phyloP scores from a whole-genome alignment of 92 coral and sea anemone genomes.

The Porites divaricata region DNA sequence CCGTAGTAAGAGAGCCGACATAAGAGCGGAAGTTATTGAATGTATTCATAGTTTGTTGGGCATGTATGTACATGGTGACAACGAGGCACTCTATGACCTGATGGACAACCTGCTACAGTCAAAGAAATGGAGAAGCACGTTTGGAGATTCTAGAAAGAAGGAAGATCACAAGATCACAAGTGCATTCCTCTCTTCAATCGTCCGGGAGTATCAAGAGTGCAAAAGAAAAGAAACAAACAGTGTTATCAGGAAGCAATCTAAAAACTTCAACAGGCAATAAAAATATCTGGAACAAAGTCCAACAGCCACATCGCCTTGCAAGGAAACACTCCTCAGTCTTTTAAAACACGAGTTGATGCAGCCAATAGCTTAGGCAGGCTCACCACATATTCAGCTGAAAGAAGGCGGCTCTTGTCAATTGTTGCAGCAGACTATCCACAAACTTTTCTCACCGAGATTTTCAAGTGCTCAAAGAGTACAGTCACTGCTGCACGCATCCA shows the following conservation, averaged over 20 bases:
- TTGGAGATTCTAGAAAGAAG: neutral
- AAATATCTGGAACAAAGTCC: conserved; percentile 13
- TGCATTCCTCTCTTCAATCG: neutral
- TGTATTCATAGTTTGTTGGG: neutral
- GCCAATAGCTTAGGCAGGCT: conserved; percentile 40
- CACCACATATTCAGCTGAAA: conserved; percentile 1
- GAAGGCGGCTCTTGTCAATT: no score
- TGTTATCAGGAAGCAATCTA: conserved; percentile 7
- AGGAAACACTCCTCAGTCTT: conserved; percentile 21
- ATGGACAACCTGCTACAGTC: conserved; percentile 10
- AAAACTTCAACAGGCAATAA: conserved; percentile 33
- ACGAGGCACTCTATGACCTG: neutral
- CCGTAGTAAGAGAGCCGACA: neutral
- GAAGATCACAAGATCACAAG: neutral
- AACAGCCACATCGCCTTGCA: conserved; percentile 24
- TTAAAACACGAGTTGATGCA: conserved; percentile 40
- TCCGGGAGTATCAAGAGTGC: conserved; percentile 11
- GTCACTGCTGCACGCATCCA: conserved; percentile 55
- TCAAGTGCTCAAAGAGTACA: conserved; percentile 28
- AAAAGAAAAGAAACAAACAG: conserved; percentile 16
- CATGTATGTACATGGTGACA: conserved; percentile 4
- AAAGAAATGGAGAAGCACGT: neutral
- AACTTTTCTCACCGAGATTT: no score
- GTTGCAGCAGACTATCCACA: neutral
- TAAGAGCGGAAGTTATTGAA: neutral